Percentiles rank a stretch among this genome's conserved stretches.
Conservation (phyloP, 2,113 vertebrate species). For the Oncorhynchus tshawytscha region DNA sequence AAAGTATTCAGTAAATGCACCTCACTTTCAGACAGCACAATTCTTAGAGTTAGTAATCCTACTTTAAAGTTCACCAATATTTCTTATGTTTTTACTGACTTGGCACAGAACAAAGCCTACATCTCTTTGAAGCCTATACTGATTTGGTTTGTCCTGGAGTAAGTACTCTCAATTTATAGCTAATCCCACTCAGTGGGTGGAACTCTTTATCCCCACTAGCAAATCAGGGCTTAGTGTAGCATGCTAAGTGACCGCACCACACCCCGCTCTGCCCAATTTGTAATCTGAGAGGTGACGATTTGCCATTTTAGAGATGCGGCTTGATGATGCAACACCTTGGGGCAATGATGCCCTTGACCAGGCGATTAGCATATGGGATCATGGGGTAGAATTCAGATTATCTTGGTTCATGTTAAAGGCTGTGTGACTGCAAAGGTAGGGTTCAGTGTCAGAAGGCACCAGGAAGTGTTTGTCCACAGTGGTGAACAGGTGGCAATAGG, state of each 20-base stretch:
- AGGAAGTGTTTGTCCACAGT: slow-evolving; percentile 22
- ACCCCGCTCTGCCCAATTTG: slow-evolving; percentile 11
- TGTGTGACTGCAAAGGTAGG: neutral
- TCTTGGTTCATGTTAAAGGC: neutral
- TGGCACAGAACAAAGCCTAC: no score
- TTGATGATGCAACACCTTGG: slow-evolving; percentile 38
- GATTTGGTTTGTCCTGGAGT: neutral
- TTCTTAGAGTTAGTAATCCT: no score
- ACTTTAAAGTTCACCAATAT: no score
- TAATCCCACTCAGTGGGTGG: neutral
- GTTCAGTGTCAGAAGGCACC: slow-evolving; percentile 15
- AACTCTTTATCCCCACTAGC: neutral
- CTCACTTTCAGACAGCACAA: no score
- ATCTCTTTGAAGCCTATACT: no score
- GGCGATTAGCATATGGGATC: slow-evolving; percentile 21
- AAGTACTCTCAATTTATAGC: neutral
- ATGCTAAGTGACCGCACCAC: neutral
- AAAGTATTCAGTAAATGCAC: no score
- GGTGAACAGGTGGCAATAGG: slow-evolving; percentile 33
- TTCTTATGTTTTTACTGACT: no score
- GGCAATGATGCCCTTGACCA: slow-evolving; percentile 20
- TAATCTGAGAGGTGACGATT: slow-evolving; percentile 17
- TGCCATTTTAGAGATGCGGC: slow-evolving; percentile 26
- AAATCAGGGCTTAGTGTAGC: neutral
- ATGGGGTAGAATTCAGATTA: slow-evolving; percentile 27